A percentile compares a stretch with the other conserved stretches of the same genome.
These are phyloP conservation scores for Pseudomugil gertrudae DNA, from an alignment of 2,797 vertebrate genomes.

Conservation along the genomic window DNA sequence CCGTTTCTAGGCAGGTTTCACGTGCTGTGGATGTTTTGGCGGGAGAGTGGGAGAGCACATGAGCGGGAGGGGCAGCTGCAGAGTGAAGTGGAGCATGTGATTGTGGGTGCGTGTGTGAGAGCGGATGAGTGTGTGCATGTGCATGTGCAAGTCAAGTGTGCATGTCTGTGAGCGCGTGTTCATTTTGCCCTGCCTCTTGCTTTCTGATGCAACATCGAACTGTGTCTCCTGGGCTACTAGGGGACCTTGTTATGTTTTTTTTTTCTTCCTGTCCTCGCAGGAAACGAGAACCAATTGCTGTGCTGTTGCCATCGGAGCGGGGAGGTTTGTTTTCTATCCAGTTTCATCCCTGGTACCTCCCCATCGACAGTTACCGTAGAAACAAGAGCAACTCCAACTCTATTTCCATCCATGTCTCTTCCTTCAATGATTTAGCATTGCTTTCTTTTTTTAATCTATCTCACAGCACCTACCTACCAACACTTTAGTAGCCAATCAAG, in stretches of 20 bases:
- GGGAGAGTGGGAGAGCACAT: slow-evolving; percentile 73
- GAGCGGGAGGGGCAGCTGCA: slow-evolving; percentile 64
- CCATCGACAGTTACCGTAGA: slow-evolving; percentile 89
- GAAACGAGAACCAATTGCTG: slow-evolving; percentile 87
- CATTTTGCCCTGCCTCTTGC: slow-evolving; percentile 80
- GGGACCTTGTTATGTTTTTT: slow-evolving; percentile 83
- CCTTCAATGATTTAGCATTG: slow-evolving; percentile 79
- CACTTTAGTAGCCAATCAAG: slow-evolving; percentile 74
- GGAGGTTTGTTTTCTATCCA: slow-evolving; percentile 85
- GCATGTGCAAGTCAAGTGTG: slow-evolving; percentile 37
- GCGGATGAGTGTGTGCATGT: slow-evolving; percentile 38
- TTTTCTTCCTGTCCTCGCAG: slow-evolving; percentile 80
- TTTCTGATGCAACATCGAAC: slow-evolving; percentile 88
- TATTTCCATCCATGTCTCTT: slow-evolving; percentile 87
- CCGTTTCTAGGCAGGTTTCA: slow-evolving; percentile 87
- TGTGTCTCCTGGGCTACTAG: slow-evolving; percentile 82
- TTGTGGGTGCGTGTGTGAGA: slow-evolving; percentile 53
- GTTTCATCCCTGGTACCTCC: slow-evolving; percentile 85
- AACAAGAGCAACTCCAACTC: slow-evolving; percentile 88
- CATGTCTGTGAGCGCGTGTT: slow-evolving; percentile 59
- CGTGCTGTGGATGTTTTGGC: slow-evolving; percentile 83
- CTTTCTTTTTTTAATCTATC: slow-evolving; percentile 77
- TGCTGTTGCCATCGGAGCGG: slow-evolving; percentile 87
- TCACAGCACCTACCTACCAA: slow-evolving; percentile 72
- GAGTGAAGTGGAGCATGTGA: slow-evolving; percentile 85